A percentile compares a stretch with the other conserved stretches of the same genome.
These are phyloP conservation scores for Cavia aperea DNA, from an alignment of 2,113 vertebrate species.

Conservation along the genomic window DNA sequence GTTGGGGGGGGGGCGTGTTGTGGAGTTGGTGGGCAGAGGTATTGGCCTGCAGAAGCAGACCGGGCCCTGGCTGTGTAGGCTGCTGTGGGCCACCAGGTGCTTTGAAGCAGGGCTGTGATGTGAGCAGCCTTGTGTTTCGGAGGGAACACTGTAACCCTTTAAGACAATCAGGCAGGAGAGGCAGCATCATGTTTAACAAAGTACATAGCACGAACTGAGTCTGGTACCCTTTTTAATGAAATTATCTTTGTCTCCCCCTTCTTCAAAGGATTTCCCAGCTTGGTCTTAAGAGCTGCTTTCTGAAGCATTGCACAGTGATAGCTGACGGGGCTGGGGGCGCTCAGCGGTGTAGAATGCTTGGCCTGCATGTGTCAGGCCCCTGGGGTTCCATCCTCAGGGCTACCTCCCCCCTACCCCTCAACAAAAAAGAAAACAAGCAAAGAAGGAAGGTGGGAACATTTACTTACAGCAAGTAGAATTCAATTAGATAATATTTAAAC, in stretches of 20 bases:
- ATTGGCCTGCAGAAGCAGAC: background rate
- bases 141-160: background rate
- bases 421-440: background rate
- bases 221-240: background rate
- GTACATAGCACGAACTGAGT: background rate
- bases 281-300: background rate
- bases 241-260: background rate
- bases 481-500: background rate
- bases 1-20: background rate
- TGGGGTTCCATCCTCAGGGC: background rate
- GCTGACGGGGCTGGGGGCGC: background rate
- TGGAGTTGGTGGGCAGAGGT: background rate
- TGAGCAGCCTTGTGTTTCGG: background rate
- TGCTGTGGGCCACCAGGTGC: background rate
- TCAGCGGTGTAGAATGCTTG: background rate
- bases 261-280: background rate
- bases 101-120: background rate
- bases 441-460: background rate
- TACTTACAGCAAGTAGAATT: conserved; percentile 22
- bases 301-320: background rate
- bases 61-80: background rate
- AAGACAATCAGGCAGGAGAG: background rate
- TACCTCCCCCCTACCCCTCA: no score
- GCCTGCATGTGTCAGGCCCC: background rate
- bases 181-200: background rate